Evolutionary conservation across 2,113 vertebrate genomes (phyloP).

Genomic region (Siphamia tubifer): DNA sequence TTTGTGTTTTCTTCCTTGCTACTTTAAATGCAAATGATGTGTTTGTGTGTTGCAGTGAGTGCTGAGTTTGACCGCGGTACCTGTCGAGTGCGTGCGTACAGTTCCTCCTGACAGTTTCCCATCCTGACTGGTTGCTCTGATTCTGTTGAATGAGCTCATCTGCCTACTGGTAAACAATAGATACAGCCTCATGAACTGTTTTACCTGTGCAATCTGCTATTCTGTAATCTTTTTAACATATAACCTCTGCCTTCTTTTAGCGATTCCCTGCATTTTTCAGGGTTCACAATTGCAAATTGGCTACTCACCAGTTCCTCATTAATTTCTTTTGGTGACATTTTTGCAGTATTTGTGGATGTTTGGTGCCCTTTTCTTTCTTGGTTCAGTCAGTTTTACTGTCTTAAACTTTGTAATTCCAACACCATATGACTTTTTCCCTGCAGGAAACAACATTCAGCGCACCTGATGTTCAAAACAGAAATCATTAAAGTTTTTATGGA

Average conservation of each 20-base stretch:
- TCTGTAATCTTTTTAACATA: neutral
- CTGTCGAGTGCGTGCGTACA: neutral
- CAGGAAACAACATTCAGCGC: neutral
- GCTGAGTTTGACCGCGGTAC: slow-evolving; percentile 20
- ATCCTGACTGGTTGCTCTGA: slow-evolving; percentile 13
- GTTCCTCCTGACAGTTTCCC: slow-evolving; percentile 24
- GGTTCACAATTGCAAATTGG: neutral
- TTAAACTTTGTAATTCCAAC: neutral
- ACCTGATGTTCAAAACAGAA: neutral
- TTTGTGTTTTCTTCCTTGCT: slow-evolving; percentile 42
- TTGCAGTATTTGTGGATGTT: neutral
- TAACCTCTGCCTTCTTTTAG: too few species aligned
- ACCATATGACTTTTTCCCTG: neutral
- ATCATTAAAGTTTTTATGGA: neutral
- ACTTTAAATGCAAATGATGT: slow-evolving; percentile 65
- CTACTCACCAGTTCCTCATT: neutral
- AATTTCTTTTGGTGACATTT: slow-evolving; percentile 10
- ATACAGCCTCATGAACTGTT: slow-evolving; percentile 2
- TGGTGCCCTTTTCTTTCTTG: neutral
- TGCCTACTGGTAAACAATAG: slow-evolving; percentile 19
- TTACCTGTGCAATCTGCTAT: neutral
- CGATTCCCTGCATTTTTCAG: neutral
- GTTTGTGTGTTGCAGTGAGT: slow-evolving; percentile 17
- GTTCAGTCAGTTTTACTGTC: neutral
- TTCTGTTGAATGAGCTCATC: slow-evolving; percentile 33